Evolutionary conservation across 2,888 invertebrate genomes (phyloP).

Genomic region (Myopa testacea): DNA sequence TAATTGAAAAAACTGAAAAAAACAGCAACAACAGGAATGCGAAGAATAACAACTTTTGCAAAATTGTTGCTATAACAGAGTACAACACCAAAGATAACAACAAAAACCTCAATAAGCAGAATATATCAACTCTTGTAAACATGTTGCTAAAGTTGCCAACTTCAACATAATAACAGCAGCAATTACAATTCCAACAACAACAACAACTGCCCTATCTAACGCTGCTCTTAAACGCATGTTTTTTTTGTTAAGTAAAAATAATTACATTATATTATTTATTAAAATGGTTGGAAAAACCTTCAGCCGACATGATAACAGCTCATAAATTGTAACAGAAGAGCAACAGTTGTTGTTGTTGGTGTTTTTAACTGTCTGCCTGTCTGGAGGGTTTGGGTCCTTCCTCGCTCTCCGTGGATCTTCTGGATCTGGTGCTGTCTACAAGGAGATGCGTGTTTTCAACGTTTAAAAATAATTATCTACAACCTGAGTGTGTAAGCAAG

Average conservation of each 20-base stretch:
- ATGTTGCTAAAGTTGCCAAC: no score
- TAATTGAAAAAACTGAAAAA: background rate
- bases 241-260: background rate
- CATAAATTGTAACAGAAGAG: conserved; percentile 12
- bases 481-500: background rate
- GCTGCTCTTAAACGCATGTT: background rate
- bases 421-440: no score
- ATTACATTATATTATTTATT: conserved; percentile 27
- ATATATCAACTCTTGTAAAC: no score
- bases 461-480: conserved; percentile 33
- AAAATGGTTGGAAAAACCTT: background rate
- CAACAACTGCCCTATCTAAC: background rate
- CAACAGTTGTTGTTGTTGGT: background rate
- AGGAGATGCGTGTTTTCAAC: conserved; percentile 25
- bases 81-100: conserved; percentile 4
- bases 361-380: background rate
- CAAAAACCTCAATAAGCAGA: no score
- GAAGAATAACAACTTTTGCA: conserved; percentile 17
- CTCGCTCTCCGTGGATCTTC: background rate
- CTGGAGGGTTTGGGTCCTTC: background rate
- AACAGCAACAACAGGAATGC: conserved; percentile 15
- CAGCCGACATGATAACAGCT: conserved; percentile 20
- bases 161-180: background rate
- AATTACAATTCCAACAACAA: background rate
- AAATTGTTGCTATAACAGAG: no score